phyloP scores from a whole-genome alignment of 2,888 invertebrate genomes.

The Euzetes globulus region DNA sequence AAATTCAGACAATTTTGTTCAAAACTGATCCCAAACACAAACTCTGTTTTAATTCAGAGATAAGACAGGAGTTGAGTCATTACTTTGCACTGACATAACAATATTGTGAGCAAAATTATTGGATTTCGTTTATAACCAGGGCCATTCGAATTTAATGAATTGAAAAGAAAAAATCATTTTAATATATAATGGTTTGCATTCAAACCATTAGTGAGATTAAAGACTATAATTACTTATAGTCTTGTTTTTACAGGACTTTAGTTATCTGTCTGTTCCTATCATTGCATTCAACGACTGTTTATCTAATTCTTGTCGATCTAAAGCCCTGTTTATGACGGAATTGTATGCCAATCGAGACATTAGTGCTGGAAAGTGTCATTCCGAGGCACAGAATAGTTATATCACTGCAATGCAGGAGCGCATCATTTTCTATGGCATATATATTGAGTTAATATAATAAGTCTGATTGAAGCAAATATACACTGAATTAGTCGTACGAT shows the following conservation, averaged over 20 bases:
- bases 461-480: slow-evolving; percentile 12
- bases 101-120: not conserved
- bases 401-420: not conserved
- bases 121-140: not conserved
- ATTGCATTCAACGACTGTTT: too few species aligned
- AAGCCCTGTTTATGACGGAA: slow-evolving; percentile 9
- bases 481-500: slow-evolving; percentile 9
- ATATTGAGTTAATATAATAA: not conserved
- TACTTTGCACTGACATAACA: not conserved
- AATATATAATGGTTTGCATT: not conserved
- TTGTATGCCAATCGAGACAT: not conserved
- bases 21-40: not conserved
- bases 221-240: slow-evolving; percentile 20
- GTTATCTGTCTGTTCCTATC: not conserved
- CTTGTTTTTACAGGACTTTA: slow-evolving; percentile 7
- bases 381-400: not conserved
- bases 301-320: too few species aligned
- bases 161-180: slow-evolving; percentile 2
- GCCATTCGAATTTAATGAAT: not conserved
- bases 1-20: slow-evolving; percentile 2
- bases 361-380: slow-evolving; percentile 22
- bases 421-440: not conserved
- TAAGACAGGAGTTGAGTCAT: not conserved
- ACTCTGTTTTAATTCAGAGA: not conserved
- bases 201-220: slow-evolving; percentile 14